phyloP scores from a whole-genome alignment of 2,113 vertebrate species.

The Burhinus bistriatus region DNA sequence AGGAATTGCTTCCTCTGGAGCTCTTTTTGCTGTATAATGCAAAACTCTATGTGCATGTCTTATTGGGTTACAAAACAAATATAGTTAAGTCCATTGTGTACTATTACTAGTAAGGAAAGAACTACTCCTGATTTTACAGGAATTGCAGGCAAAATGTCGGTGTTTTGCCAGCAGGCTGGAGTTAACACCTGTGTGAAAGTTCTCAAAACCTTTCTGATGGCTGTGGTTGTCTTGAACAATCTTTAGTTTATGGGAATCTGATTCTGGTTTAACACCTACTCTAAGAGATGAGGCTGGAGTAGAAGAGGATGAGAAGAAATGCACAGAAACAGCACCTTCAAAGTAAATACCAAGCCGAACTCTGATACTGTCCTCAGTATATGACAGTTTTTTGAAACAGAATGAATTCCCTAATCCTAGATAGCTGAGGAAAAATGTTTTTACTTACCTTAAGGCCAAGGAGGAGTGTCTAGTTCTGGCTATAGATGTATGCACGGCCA shows the following conservation, averaged over 20 bases:
- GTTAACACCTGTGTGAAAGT: not conserved
- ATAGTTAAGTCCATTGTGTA: not conserved
- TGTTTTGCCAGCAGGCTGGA: not conserved
- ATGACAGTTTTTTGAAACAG: not conserved
- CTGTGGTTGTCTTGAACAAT: not conserved
- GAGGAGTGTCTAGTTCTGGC: not conserved
- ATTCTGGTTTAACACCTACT: not conserved
- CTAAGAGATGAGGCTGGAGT: not conserved
- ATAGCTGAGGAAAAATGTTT: not conserved
- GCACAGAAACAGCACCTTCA: not conserved
- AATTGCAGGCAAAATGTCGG: not conserved
- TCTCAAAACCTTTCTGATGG: not conserved
- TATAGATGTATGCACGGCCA: rapidly evolving
- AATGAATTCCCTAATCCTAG: not conserved
- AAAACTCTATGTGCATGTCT: not conserved
- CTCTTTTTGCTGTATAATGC: not conserved
- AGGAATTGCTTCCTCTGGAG: not conserved
- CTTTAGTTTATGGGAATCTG: not conserved
- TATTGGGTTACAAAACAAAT: not conserved
- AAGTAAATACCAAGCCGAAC: not conserved
- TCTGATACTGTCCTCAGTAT: not conserved
- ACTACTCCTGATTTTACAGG: not conserved
- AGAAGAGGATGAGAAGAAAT: not conserved
- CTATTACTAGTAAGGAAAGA: not conserved
- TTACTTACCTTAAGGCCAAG: not conserved